These are phyloP conservation scores for Escarpia spicata DNA, from an alignment of 2,888 invertebrate species.

Conservation along the genomic window DNA sequence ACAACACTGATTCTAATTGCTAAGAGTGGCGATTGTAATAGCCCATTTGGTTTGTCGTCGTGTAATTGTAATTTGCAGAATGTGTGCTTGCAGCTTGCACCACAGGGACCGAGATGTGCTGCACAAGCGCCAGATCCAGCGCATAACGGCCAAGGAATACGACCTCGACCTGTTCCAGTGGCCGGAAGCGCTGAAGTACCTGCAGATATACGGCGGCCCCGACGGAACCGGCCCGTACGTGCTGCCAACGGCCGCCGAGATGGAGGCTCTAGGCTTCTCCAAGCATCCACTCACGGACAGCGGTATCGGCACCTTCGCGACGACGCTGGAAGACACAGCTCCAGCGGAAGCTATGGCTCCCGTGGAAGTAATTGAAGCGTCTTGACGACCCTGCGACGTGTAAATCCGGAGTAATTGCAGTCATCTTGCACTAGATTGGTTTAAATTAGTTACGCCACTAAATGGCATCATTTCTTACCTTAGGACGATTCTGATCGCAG, in stretches of 20 bases:
- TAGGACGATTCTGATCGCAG: too few species aligned
- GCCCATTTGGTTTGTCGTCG: neutral
- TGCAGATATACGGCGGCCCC: neutral
- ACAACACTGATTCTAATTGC: too few species aligned
- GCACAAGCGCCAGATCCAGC: slow-evolving; percentile 13
- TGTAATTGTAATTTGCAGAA: neutral
- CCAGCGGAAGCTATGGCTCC: neutral
- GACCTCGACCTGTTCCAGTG: neutral
- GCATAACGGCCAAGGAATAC: neutral
- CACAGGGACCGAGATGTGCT: neutral
- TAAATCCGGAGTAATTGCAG: too few species aligned
- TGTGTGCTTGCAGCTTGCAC: neutral
- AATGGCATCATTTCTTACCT: too few species aligned
- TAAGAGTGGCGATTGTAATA: too few species aligned
- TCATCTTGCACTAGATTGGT: too few species aligned
- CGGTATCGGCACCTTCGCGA: neutral
- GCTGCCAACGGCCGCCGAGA: neutral
- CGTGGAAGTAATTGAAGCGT: neutral
- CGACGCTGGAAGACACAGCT: neutral
- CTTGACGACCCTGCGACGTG: neutral
- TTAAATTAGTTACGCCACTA: too few species aligned
- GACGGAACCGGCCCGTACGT: neutral
- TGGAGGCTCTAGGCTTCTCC: neutral
- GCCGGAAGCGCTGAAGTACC: neutral
- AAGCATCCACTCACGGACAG: neutral